Percentiles rank a stretch among this genome's conserved stretches.
phyloP scores from a whole-genome alignment of 2,113 vertebrate species.

The Stomatorhinus ivindoensis region DNA sequence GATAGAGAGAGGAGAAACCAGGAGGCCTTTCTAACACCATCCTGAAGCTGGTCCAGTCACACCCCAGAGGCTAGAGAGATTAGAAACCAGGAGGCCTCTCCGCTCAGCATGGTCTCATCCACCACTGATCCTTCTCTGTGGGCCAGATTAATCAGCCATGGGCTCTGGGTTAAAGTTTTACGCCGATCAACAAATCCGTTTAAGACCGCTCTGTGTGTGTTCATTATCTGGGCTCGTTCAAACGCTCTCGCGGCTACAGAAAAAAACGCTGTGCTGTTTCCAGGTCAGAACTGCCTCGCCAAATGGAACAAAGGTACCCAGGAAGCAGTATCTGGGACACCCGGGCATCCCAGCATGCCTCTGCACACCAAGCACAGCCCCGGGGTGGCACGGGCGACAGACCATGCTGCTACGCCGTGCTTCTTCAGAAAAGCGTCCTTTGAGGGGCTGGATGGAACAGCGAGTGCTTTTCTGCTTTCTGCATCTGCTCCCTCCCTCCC shows the following conservation, averaged over 20 bases:
- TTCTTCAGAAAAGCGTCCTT: not conserved
- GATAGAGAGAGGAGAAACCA: not conserved
- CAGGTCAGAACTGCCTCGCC: not conserved
- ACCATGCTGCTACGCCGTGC: not conserved
- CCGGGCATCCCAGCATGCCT: not conserved
- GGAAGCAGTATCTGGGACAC: not conserved
- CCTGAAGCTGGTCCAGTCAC: not conserved
- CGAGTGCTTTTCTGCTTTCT: not conserved
- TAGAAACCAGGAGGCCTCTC: not conserved
- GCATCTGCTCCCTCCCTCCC: not conserved
- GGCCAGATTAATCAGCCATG: not conserved
- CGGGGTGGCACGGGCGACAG: not conserved
- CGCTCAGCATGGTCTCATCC: not conserved
- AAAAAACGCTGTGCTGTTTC: not conserved
- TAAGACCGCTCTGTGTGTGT: not conserved
- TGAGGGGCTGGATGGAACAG: not conserved
- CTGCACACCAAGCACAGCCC: not conserved
- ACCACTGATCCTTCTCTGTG: not conserved
- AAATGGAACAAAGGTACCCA: not conserved
- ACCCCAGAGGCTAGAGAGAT: not conserved
- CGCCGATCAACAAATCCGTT: not conserved
- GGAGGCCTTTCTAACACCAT: not conserved
- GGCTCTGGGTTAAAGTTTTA: not conserved
- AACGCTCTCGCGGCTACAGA: not conserved
- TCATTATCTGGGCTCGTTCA: not conserved